phyloP scores from a whole-genome alignment of 2,888 invertebrate species.

The Hybos culiciformis region DNA sequence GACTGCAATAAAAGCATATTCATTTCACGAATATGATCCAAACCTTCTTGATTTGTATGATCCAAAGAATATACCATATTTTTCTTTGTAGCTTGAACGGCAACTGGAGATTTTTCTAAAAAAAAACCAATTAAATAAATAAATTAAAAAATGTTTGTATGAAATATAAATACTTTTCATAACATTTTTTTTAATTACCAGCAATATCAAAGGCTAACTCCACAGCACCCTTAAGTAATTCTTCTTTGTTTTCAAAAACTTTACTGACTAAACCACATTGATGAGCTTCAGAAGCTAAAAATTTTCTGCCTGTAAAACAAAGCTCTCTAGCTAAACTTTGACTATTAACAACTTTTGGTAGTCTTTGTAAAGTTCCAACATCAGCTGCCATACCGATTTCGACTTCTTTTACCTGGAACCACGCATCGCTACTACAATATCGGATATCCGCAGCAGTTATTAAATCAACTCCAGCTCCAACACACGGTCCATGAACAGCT shows the following conservation, averaged over 20 bases:
- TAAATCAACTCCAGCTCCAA: conserved; percentile 85
- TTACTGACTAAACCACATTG: conserved; percentile 71
- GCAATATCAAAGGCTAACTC: conserved; percentile 69
- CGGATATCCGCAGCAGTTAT: conserved; percentile 84
- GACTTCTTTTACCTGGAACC: conserved; percentile 81
- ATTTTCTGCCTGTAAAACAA: conserved; percentile 71
- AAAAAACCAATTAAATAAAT: no score
- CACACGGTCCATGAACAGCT: conserved; percentile 74
- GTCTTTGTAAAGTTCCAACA: conserved; percentile 82
- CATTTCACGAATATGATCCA: conserved; percentile 69
- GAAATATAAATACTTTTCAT: no score
- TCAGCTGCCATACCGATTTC: conserved; percentile 87
- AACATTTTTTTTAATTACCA: no score
- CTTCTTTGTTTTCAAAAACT: conserved; percentile 28
- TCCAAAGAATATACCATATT: conserved; percentile 76
- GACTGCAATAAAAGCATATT: conserved; percentile 84
- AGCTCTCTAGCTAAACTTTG: conserved; percentile 78
- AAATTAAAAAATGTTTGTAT: no score
- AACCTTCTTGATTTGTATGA: conserved; percentile 70
- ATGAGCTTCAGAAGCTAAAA: conserved; percentile 67
- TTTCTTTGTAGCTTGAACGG: conserved; percentile 81
- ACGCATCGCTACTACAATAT: conserved; percentile 78
- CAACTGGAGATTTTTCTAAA: conserved; percentile 94
- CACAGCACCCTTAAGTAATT: conserved; percentile 55
- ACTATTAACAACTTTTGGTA: conserved; percentile 79